Base-by-base conservation (phyloP, 2,888 invertebrate species). In the Tetranychus piercei region DNA sequence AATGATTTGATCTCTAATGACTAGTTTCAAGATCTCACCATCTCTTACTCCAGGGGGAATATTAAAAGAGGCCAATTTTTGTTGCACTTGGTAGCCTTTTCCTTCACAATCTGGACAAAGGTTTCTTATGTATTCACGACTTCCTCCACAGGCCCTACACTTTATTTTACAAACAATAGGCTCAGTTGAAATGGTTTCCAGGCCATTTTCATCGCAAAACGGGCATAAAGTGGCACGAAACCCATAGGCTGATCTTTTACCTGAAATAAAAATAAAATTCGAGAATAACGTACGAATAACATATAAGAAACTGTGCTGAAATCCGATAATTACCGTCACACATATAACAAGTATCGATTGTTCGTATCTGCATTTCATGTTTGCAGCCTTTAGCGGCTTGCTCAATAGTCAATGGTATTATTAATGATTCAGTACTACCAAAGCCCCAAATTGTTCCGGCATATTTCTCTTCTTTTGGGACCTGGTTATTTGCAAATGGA, bases 171-270 rank as follows among this genome's bases (percentile, higher is more conserved):
- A 11, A 22, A 22, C 22, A 69, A 69, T 11, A 18, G 69, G 69
- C 8, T 69, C 11, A 8, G 9, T 23, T 20, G 20, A 23, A 11
- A 69, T 69, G 20, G 34, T 69, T 69, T 69, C 69, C 18, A 69
- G 23, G 18, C 69, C 69, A 69, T 69, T 69, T 22, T 69, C 69
- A 69, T 69, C 69, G 34, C 69, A 69, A 69, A 69, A 69, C 11
- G 69, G 69, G 8, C 69, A 69, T 22, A 11, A 20, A 5, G 9
- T 69, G 6, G 34, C 6, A 4, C 69, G 69, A 69, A 23, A 69
- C 6, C 69, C 69, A 9, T 20, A 23, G 20, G 22, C 34, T 7
- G 69, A 18, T 11, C 69, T 23, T 11, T 22, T 1, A 6, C 69
- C 69, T 69, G 20, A 15, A 7, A 55, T 15, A 15, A 55, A 55